phyloP scores from a whole-genome alignment of 2,888 invertebrate genomes.

The Meta bourneti region DNA sequence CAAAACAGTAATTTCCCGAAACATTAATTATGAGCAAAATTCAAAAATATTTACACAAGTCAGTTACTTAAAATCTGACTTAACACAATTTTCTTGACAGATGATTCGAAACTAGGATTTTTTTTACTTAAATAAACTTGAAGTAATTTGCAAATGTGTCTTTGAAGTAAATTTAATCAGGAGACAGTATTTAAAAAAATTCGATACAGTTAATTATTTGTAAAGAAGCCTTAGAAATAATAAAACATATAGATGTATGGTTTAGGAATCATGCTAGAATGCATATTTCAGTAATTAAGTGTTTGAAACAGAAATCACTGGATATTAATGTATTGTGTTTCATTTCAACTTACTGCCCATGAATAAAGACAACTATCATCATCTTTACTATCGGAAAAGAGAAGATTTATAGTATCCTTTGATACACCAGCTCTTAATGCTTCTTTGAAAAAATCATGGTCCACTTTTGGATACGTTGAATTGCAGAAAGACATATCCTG shows the following conservation, averaged over 20 bases:
- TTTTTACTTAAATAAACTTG: no score
- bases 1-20: no score
- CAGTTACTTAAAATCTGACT: no score
- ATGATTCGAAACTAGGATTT: no score
- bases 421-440: slow-evolving; percentile 73
- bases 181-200: no score
- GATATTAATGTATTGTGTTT: no score
- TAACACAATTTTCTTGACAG: no score
- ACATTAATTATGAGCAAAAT: no score
- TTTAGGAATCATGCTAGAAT: background rate
- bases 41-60: no score
- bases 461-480: slow-evolving; percentile 60
- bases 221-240: background rate
- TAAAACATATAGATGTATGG: background rate
- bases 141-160: no score
- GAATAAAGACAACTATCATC: slow-evolving; percentile 3
- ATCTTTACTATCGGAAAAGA: slow-evolving; percentile 48
- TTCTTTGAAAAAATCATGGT: slow-evolving; percentile 48
- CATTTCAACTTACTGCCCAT: slow-evolving; percentile 53
- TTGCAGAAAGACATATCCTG: slow-evolving; percentile 54
- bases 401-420: slow-evolving; percentile 69
- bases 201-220: background rate
- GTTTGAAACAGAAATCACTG: background rate
- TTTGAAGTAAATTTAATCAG: no score
- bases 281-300: background rate